A percentile compares a stretch with the other conserved stretches of the same genome.
phyloP scores from a whole-genome alignment of 2,888 invertebrate genomes.

The Emmelina monodactyla region DNA sequence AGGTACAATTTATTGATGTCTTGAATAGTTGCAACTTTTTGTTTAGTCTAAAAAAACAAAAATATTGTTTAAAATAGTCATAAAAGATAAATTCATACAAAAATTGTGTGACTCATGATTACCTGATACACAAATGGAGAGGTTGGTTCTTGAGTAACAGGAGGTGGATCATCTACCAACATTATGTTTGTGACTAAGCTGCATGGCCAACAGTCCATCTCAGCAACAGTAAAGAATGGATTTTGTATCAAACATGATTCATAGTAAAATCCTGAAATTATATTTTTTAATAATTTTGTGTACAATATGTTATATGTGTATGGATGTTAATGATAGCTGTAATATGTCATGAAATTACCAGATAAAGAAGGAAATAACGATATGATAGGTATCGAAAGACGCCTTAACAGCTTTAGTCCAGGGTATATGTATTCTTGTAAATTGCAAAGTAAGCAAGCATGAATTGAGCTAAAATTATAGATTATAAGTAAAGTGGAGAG shows the following conservation, averaged over 20 bases:
- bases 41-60: conserved; percentile 59
- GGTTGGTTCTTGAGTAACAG: conserved; percentile 31
- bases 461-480: conserved; percentile 69
- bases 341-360: too few relatives aligned
- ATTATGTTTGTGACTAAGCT: conserved; percentile 72
- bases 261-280: conserved; percentile 76
- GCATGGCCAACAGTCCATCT: conserved; percentile 88
- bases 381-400: conserved; percentile 79
- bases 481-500: background rate
- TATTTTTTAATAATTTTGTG: conserved; percentile 4
- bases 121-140: conserved; percentile 68
- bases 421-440: conserved; percentile 85
- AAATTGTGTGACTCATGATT: conserved; percentile 9
- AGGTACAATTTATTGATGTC: conserved; percentile 66
- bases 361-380: conserved; percentile 75
- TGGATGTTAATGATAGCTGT: too few relatives aligned
- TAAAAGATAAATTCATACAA: conserved; percentile 1
- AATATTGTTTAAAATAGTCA: background rate
- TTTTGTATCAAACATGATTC: conserved; percentile 85
- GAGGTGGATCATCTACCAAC: conserved; percentile 67
- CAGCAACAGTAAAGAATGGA: conserved; percentile 81
- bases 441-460: conserved; percentile 73
- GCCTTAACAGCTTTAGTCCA: conserved; percentile 75
- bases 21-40: conserved; percentile 59
- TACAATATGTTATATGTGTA: background rate